Evolutionary conservation across 35 echinoderm and acorn worm genomes (phyloP), one percentile per base, ranked within the genome.

Genomic region (Ophioderma brevispina): DNA sequence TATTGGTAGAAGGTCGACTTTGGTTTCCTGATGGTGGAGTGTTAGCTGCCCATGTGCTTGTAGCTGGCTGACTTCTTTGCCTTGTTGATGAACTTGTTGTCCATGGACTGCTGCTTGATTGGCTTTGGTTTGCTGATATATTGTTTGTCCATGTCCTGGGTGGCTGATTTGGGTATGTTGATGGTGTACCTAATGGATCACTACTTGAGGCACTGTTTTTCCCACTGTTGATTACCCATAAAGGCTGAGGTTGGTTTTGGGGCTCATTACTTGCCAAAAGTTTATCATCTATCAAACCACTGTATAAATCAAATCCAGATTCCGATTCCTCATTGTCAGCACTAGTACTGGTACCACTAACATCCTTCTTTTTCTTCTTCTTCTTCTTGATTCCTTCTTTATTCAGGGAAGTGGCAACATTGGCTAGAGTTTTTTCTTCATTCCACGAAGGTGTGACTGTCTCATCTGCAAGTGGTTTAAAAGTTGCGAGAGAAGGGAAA

Each of bases 351-450:
- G 59, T 70, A 80, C 33, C 4, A 80, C 36, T 37, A 39, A 31
- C 31, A 40, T 40, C 38, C 32, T 87, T 87, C 64, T 87, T 87
- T 41, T 78, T 79, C 64, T 79, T 87, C 36, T 87, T 87, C 70
- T 78, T 79, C 38, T 87, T 77, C 70, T 87, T 77, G 41, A 23
- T 25, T 13, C 42, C 32, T 46, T 87, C 38, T 78, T 42, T 87
- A 42, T 5, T 30, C 3, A 33, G 4, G 2, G 78, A 34, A 35
- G 78, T 17, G 4, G 31, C 2, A 77, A 31, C n/a, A 35, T 4
- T 46, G 41, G 41, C 4, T 46, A 46, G 41, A 70, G 59, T 25
- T 30, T 6, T 25, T 4, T 13, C 59, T 70, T 70, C 59, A 70
- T 4, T 25, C 59, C 59, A 70, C n/a, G 59, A 13, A 70, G 59